These are phyloP conservation scores for Hedychridium roseum DNA, from an alignment of 2,888 invertebrate genomes.

Conservation along the genomic window DNA sequence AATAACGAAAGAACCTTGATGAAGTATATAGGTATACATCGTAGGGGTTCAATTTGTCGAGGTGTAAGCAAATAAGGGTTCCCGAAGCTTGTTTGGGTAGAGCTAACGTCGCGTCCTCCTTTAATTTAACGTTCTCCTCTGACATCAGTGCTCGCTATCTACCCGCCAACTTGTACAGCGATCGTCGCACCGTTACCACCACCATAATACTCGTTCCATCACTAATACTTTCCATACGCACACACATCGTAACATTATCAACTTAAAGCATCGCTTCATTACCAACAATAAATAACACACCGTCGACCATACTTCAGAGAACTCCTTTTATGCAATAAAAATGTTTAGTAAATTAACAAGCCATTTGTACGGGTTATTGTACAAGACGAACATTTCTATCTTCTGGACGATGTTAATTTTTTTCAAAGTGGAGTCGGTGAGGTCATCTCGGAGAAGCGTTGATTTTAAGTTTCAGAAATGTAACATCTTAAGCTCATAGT, in stretches of 20 bases:
- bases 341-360: too few relatives aligned
- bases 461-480: too few relatives aligned
- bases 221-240: constrained; percentile 19
- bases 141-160: constrained; percentile 40
- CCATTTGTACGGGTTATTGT: too few relatives aligned
- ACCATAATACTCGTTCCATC: constrained; percentile 15
- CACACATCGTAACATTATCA: too few relatives aligned
- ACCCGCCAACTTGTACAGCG: not conserved
- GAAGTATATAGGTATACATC: constrained; percentile 6
- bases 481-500: too few relatives aligned
- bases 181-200: not conserved
- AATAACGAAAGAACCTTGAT: constrained; percentile 7
- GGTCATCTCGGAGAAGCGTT: too few relatives aligned
- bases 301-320: too few relatives aligned
- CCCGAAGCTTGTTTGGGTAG: constrained; percentile 57
- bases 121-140: constrained; percentile 56
- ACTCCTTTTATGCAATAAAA: too few relatives aligned
- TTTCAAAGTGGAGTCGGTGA: too few relatives aligned
- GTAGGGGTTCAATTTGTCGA: constrained; percentile 56
- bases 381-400: too few relatives aligned
- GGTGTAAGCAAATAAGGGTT: constrained; percentile 59
- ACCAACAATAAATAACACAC: too few relatives aligned
- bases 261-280: constrained; percentile 28
- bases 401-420: too few relatives aligned
- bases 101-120: constrained; percentile 56